These are phyloP conservation scores for Lycocerus yunnanus DNA, from an alignment of 2,888 invertebrate genomes.

Conservation along the genomic window DNA sequence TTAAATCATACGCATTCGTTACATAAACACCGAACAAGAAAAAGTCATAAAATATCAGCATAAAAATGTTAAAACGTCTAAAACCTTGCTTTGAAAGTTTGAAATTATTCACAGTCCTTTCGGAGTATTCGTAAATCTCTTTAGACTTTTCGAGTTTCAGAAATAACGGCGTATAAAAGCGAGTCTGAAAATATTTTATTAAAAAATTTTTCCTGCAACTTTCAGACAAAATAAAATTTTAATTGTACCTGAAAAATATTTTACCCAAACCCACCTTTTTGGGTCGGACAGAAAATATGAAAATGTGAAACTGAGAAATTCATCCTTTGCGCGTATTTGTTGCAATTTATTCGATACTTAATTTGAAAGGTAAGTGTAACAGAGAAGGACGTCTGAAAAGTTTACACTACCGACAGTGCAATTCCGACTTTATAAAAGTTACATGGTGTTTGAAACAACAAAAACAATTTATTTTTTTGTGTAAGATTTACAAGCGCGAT, in stretches of 20 bases:
- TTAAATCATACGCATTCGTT: background rate
- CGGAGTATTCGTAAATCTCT: background rate
- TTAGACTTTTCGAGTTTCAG: background rate
- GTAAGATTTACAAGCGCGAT: background rate
- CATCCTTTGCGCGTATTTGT: background rate
- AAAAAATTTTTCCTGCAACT: background rate
- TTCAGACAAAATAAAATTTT: background rate
- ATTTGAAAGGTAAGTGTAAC: slow-evolving; percentile 10
- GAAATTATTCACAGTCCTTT: background rate
- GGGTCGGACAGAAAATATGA: background rate
- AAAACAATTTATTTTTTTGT: background rate
- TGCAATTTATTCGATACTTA: slow-evolving; percentile 16
- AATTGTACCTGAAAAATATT: background rate
- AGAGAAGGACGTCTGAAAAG: background rate
- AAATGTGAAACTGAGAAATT: background rate
- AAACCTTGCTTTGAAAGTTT: background rate
- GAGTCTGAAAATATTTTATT: background rate
- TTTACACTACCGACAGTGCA: background rate
- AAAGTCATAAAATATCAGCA: background rate
- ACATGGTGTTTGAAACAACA: background rate
- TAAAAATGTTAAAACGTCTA: background rate
- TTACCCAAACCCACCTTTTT: background rate
- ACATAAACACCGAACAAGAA: background rate
- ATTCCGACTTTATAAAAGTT: background rate
- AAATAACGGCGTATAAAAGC: background rate